Percentiles rank a stretch among this genome's conserved stretches.
These are phyloP conservation scores for Eonycteris spelaea DNA, from an alignment of 2,113 vertebrate genomes.

Conservation along the genomic window DNA sequence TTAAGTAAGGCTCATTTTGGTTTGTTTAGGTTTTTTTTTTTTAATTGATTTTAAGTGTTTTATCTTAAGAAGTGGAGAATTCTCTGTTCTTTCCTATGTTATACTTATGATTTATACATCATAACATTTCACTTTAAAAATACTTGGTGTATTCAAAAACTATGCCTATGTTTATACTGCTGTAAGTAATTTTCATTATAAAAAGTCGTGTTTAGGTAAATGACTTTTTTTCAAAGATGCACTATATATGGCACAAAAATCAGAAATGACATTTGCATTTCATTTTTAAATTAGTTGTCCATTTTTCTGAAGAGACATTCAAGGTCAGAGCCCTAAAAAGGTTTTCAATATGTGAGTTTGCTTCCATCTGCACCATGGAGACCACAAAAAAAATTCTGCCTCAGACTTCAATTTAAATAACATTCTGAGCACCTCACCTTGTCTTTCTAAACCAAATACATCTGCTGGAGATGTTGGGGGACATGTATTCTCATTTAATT, in stretches of 20 bases:
- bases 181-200: neutral
- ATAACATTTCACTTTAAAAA: neutral
- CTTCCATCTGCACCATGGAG: conserved; percentile 18
- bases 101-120: neutral
- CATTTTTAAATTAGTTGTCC: conserved; percentile 53
- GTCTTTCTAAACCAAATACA: neutral
- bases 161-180: neutral
- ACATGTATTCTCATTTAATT: conserved; percentile 19
- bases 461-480: neutral
- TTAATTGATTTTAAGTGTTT: neutral
- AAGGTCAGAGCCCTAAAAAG: conserved; percentile 25
- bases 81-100: neutral
- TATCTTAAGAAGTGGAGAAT: neutral
- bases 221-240: neutral
- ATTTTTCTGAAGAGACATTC: conserved; percentile 24
- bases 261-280: conserved; percentile 21
- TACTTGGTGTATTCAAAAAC: neutral
- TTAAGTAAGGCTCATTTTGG: neutral
- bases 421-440: neutral
- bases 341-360: conserved; percentile 17
- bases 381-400: neutral
- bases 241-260: neutral
- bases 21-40: neutral
- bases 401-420: conserved; percentile 47
- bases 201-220: neutral